Evolutionary conservation across 2,113 vertebrate genomes (phyloP), one percentile per base, ranked within the genome.

Genomic region (Cnemophilus loriae): DNA sequence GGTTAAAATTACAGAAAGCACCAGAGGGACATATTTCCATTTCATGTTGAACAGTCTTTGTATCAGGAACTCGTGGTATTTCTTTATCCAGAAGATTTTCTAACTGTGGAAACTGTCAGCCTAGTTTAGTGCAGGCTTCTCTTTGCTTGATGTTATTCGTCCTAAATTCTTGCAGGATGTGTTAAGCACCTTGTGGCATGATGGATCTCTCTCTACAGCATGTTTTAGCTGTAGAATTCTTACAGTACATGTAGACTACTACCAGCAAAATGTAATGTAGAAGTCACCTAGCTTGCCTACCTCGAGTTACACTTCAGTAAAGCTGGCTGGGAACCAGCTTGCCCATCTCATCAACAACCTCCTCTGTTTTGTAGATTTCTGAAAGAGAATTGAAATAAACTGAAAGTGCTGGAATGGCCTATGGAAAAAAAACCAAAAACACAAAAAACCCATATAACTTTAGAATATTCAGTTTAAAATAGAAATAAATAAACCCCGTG

Each of bases 401-500:
- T 7, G 18, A 16, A 71, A 81, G 32, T 63, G 5, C 19, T 64
- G 27, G 35, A 84, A 60, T 14, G 22, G 3, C 7, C 42, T 16
- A 47, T 5, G 5, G 24, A 6, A 7, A 39, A 53, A 32, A 37
- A 15, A 5, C 10, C n/a, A n/a, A 49, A 19, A 30, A 20, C 13
- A 57, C 4, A 30, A 79, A 46, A 55, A 3, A 0, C 2, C 3
- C 4, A 19, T 12, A 9, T 32, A 76, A 55, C 13, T 35, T 55
- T 63, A 63, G 24, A 11, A 9, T 33, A 73, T 44, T 64, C 5
- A 0, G 14, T 52, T 74, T 37, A 1, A 8, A 42, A 70, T 67
- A 63, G 1, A 69, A 39, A 46, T 13, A 39, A 69, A 75, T 6
- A 41, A 44, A 65, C 6, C 60, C 24, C 0, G 0, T 35, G 4